phyloP scores from a whole-genome alignment of 2,888 invertebrate genomes.

The Agriopis aurantiaria region DNA sequence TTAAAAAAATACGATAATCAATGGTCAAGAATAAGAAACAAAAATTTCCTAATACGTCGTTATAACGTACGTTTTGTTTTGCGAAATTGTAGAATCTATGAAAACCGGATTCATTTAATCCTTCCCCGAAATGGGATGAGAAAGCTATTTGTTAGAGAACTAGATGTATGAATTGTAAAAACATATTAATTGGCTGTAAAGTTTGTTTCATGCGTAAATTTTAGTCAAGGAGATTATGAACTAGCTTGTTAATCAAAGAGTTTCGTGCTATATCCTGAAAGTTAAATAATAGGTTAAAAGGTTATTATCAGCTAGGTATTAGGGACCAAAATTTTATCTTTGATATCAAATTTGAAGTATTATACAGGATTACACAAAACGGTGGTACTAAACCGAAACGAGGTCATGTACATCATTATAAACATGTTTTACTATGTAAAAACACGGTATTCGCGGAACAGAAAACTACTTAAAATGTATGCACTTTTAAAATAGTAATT shows the following conservation, averaged over 20 bases:
- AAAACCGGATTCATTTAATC: no score
- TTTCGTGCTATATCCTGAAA: constrained; percentile 12
- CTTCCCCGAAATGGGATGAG: not conserved
- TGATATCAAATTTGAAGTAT: not conserved
- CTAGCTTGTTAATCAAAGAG: constrained; percentile 7
- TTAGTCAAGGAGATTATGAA: constrained; percentile 27
- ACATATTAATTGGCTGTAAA: constrained; percentile 1
- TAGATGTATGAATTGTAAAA: not conserved
- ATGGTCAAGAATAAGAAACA: no score
- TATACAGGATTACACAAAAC: not conserved
- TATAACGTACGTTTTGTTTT: no score
- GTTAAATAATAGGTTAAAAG: not conserved
- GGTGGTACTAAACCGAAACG: no score
- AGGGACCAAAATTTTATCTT: not conserved
- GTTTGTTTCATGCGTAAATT: constrained; percentile 10
- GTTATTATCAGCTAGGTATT: not conserved
- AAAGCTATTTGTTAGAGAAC: not conserved
- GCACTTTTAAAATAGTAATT: no score
- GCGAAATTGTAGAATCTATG: no score
- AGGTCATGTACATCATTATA: no score
- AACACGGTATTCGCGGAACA: no score
- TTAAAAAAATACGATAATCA: no score
- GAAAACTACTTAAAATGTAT: no score
- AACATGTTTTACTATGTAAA: no score
- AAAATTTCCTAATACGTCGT: no score